Evolutionary conservation across 1,140 invertebrate species (phyloP).

Genomic region (Heliconius hewitsoni): DNA sequence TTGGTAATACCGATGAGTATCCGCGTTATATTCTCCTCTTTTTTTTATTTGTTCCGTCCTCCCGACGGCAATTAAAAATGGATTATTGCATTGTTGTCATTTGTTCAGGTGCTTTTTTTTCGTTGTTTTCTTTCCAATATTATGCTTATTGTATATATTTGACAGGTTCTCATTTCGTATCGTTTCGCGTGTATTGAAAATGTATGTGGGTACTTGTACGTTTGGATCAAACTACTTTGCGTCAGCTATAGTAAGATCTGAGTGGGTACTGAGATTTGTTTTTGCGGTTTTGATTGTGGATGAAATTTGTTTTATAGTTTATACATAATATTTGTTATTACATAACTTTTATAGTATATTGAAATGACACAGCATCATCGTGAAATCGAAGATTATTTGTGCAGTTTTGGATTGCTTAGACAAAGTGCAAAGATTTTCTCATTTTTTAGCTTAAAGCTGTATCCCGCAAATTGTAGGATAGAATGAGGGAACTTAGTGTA

Average conservation of each 20-base stretch:
- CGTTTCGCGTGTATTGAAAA: constrained; percentile 1
- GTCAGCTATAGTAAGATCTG: constrained; percentile 1
- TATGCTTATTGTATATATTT: constrained; percentile 14
- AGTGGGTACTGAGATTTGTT: background rate
- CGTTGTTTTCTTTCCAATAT: constrained; percentile 12
- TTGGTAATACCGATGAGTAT: constrained; percentile 59
- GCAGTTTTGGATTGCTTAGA: too few species aligned
- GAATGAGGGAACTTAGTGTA: too few species aligned
- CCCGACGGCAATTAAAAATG: constrained; percentile 56
- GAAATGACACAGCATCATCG: too few species aligned
- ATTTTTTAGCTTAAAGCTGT: too few species aligned
- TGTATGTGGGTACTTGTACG: background rate
- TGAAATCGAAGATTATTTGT: too few species aligned
- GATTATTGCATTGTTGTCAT: constrained; percentile 46
- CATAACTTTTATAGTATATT: too few species aligned
- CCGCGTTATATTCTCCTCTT: constrained; percentile 32
- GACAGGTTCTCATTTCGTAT: constrained; percentile 10
- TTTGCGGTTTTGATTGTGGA: background rate
- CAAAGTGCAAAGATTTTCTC: too few species aligned
- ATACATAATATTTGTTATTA: background rate
- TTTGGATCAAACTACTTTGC: background rate
- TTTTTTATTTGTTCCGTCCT: constrained; percentile 50
- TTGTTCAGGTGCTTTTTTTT: constrained; percentile 31
- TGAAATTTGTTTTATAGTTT: background rate
- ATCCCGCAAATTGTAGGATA: too few species aligned